phyloP scores from a whole-genome alignment of 2,113 vertebrate genomes.

The Protobothrops mucrosquamatus region DNA sequence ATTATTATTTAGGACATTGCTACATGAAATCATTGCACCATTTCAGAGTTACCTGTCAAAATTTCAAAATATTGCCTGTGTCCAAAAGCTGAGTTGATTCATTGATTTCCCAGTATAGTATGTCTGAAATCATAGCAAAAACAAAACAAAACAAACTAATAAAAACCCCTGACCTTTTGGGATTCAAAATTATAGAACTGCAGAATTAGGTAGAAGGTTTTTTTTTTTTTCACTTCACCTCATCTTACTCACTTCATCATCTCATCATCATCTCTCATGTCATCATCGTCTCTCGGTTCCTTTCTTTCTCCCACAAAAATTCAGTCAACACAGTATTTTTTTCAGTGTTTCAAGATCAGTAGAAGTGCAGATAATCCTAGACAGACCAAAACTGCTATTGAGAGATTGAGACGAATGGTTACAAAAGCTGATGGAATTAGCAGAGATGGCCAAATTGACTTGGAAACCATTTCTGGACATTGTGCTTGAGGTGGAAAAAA shows the following conservation, averaged over 20 bases:
- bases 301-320: background rate
- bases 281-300: background rate
- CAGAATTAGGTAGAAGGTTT: background rate
- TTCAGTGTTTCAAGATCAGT: background rate
- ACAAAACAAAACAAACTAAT: too few relatives aligned
- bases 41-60: background rate
- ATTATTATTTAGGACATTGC: background rate
- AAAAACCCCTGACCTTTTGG: background rate
- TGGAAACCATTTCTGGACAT: too few relatives aligned
- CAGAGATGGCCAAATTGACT: too few relatives aligned
- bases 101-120: background rate
- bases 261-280: background rate
- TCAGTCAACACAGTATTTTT: background rate
- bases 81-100: background rate
- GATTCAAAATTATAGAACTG: background rate
- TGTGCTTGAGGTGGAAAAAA: too few relatives aligned
- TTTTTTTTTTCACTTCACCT: background rate
- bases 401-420: background rate
- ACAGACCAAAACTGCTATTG: background rate
- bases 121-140: background rate
- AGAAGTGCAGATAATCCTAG: background rate
- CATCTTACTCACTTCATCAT: background rate
- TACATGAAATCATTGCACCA: background rate
- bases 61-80: background rate
- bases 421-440: too few relatives aligned